Evolutionary conservation across 2,113 vertebrate species (phyloP).

Genomic region (Hyla sarda): DNA sequence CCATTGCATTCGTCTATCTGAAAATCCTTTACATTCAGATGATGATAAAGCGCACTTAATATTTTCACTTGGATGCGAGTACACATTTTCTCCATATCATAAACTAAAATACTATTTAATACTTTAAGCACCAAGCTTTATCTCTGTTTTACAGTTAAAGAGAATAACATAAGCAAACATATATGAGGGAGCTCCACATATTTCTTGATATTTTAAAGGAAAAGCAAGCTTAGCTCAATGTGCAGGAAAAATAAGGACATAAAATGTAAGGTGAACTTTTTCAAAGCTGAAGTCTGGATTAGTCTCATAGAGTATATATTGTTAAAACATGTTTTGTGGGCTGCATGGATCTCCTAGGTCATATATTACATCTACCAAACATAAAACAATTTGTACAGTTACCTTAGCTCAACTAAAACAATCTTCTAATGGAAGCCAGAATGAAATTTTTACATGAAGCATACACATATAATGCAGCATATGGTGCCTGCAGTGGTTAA

Average conservation of each 20-base stretch:
- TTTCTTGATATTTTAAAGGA: not conserved
- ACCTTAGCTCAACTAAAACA: slow-evolving; percentile 58
- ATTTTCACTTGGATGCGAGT: not conserved
- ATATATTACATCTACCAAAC: slow-evolving; percentile 55
- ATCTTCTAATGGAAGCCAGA: slow-evolving; percentile 53
- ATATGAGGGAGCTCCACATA: not conserved
- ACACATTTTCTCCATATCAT: not conserved
- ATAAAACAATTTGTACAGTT: slow-evolving; percentile 59
- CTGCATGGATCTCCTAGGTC: slow-evolving; percentile 46
- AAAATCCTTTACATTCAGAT: not conserved
- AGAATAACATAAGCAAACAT: not conserved
- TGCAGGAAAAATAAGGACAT: not conserved
- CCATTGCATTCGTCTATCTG: not conserved
- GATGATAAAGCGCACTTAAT: not conserved
- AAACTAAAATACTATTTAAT: not conserved
- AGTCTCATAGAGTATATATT: slow-evolving; percentile 19
- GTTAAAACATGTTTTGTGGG: slow-evolving; percentile 46
- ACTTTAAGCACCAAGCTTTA: not conserved
- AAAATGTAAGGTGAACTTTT: not conserved
- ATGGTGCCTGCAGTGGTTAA: slow-evolving; percentile 47
- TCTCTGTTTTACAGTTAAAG: not conserved
- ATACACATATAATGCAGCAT: slow-evolving; percentile 30
- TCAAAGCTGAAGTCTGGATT: slow-evolving; percentile 11
- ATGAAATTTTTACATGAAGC: slow-evolving; percentile 32
- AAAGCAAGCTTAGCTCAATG: not conserved